Evolutionary conservation across 2,888 invertebrate genomes (phyloP), one percentile per base, ranked within the genome.

Genomic region (Hoplodrina blanda): DNA sequence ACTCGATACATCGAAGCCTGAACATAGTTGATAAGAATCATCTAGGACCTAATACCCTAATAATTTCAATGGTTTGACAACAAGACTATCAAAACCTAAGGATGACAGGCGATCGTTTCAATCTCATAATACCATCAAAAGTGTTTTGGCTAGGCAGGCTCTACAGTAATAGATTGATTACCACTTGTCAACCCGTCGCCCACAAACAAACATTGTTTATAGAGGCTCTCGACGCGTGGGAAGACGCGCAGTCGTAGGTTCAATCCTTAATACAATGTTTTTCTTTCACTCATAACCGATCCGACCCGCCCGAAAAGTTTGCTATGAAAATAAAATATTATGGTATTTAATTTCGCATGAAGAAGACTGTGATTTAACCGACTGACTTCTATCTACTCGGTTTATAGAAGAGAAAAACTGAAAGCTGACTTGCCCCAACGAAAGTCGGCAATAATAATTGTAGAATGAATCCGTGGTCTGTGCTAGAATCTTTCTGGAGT

Each of bases 121-220:
- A 73, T 61, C 63, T 41, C 52, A 61, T 69, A 69, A 70, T 69
- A 59, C 54, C 52, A 54, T 64, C 44, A 56, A 61, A 25, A 81
- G 62, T 78, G 60, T 81, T 72, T 78, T 66, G 50, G 30, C 65
- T 76, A 69, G 69, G 69, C 46, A 69, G 69, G 69, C 41, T 61
- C 55, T 52, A 60, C 62, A 54, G 49, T 55, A 60, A 77, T 70
- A 77, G 78, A 81, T 72, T 72, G 81, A 78, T 66, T 60, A 78
- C 61, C 37, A 33, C 56, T 72, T 66, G 73, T 78, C 81, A 78
- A 55, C 19, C 17, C 61, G 33, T 20, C 76, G 50, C 61, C 76
- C 25, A 61, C 61, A 54, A 64, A 44, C 53, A 76, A 61, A 70
- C 59, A 61, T 60, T 65, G 59, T 78, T 61, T 77, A 66, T 57